A percentile compares a stretch with the other conserved stretches of the same genome.
Conservation (phyloP, 2,113 vertebrate genomes). For the Corynorhinus townsendii region DNA sequence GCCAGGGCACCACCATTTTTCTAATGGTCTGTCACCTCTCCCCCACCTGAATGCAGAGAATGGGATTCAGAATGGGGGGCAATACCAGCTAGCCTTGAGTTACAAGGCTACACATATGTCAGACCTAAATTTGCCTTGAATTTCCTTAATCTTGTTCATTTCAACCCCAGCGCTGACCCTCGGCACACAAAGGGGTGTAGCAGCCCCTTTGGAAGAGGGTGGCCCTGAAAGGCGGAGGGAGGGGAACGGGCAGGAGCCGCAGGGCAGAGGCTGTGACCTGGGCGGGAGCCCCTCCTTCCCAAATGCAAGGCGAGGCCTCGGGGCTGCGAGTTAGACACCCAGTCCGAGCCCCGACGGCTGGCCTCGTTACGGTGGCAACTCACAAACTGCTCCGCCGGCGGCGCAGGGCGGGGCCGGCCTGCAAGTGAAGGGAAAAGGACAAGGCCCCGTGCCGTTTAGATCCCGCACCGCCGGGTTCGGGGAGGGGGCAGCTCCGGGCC, state of each 20-base stretch:
- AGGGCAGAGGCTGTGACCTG: background rate
- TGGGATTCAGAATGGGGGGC: too few relatives aligned
- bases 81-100: too few relatives aligned
- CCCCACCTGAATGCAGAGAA: too few relatives aligned
- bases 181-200: too few relatives aligned
- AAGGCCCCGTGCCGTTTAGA: accelerated
- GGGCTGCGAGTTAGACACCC: background rate
- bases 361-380: accelerated
- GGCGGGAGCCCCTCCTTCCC: background rate
- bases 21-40: too few relatives aligned
- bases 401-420: background rate
- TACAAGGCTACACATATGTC: too few relatives aligned
- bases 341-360: background rate
- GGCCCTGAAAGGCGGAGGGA: background rate
- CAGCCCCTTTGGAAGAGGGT: too few relatives aligned
- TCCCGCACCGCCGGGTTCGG: accelerated
- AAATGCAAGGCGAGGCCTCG: background rate
- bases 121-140: too few relatives aligned
- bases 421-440: background rate
- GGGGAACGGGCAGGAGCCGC: background rate
- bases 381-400: background rate
- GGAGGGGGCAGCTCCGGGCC: accelerated
- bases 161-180: too few relatives aligned
- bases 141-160: too few relatives aligned
- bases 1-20: too few relatives aligned